Base-by-base conservation (phyloP, 2,797 vertebrate genomes). In the Coracias cyanogaster region DNA sequence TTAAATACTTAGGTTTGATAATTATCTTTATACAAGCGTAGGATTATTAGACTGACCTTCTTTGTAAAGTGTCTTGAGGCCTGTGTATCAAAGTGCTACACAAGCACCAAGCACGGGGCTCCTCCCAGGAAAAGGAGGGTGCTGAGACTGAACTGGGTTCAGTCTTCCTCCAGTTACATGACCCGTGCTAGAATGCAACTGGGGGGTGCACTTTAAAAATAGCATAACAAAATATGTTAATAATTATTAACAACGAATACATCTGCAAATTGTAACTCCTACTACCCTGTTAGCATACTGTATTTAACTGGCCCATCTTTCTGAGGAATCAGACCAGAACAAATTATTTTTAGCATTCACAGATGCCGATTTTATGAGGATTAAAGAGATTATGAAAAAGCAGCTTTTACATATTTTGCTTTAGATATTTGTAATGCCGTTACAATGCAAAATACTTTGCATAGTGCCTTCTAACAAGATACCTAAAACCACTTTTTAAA, bases 351-450 rank as follows among this genome's bases (percentile, higher is more conserved):
- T 93, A 95, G 88, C 43, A 69, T 83, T 90, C 81, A 69, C 65
- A 93, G 91, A 91, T 89, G 90, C 51, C 86, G 85, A 86, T 71
- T 94, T 93, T 77, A 55, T 0, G 8, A 92, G 74, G 94, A 97
- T 96, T 96, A 95, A 89, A 91, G 57, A 90, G 94, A 96, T 97
- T 94, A 96, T 20, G 54, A 85, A 86, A 96, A 95, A 96, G 82
- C 54, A 94, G 94, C 79, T 96, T 95, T 91, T 45, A 61, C 3
- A 1, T 94, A 60, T 78, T 82, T 82, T 85, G 41, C 48, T 90
- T 90, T 87, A 62, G 41, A 7, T 71, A 92, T 69, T 84, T 67
- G 24, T 78, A 73, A 62, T 84, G 45, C 48, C 1, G 9, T 82
- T 86, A 43, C 37, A 70, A 58, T 2, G 3, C 52, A 55, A 74